Conservation (phyloP, 2,888 invertebrate species). For the Cataglyphis livida region DNA sequence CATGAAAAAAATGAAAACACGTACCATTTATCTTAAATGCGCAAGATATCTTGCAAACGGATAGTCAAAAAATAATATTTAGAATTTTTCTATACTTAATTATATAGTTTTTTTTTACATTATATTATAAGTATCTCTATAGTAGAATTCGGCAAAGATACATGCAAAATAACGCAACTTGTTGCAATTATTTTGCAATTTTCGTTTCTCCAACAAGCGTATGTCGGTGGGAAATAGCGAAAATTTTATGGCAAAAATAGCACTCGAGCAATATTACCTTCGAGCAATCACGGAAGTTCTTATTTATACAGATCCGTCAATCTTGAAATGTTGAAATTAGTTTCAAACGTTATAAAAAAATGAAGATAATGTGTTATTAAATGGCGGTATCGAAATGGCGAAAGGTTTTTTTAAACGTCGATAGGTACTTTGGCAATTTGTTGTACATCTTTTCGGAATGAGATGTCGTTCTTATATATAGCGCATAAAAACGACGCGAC, state of each 20-base stretch:
- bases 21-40: background rate
- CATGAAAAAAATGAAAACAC: background rate
- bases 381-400: background rate
- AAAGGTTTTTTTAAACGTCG: background rate
- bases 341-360: background rate
- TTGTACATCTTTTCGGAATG: background rate
- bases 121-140: background rate
- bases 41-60: background rate
- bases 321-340: background rate
- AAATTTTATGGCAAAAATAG: background rate
- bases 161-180: background rate
- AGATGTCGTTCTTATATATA: conserved; percentile 28
- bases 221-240: background rate
- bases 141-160: background rate
- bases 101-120: background rate
- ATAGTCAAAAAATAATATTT: background rate
- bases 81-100: background rate
- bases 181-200: background rate
- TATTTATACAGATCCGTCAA: background rate
- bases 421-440: background rate
- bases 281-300: background rate
- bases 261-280: background rate
- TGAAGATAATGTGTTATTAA: background rate
- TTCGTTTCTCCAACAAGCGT: background rate
- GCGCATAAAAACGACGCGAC: conserved; percentile 27